These are phyloP conservation scores for Rhagoletis pomonella DNA, from an alignment of 1,140 invertebrate genomes.

Conservation along the genomic window DNA sequence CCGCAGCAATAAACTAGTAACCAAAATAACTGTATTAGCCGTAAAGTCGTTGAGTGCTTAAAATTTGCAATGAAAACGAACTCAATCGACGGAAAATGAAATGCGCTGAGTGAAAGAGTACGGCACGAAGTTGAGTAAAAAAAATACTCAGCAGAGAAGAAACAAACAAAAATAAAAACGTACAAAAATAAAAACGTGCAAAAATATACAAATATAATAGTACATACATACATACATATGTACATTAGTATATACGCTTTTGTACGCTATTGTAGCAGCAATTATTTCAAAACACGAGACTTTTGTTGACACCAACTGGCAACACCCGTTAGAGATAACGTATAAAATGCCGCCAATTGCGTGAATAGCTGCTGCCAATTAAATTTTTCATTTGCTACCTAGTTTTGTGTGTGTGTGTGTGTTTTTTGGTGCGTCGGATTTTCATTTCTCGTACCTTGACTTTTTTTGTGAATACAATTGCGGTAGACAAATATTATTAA, in stretches of 20 bases:
- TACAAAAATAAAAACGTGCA: no score
- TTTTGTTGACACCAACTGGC: neutral
- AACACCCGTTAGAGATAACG: neutral
- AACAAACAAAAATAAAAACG: no score
- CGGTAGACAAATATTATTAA: neutral
- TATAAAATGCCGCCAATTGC: neutral
- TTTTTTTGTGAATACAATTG: neutral
- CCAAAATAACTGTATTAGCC: neutral
- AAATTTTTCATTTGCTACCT: neutral
- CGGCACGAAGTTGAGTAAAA: neutral
- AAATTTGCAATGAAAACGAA: neutral
- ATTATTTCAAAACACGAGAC: constrained; percentile 22
- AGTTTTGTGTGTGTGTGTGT: neutral
- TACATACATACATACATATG: no score
- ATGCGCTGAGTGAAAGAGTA: neutral
- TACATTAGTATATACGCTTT: no score
- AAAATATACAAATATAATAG: no score
- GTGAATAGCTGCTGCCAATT: neutral
- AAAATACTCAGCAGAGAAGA: neutral
- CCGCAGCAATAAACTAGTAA: neutral
- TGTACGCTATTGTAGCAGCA: neutral
- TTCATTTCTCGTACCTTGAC: neutral
- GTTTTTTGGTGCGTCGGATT: neutral
- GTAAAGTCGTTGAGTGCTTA: neutral
- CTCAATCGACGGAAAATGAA: neutral